Evolutionary conservation across 2,113 vertebrate species (phyloP).

Genomic region (Prionailurus bengalensis): DNA sequence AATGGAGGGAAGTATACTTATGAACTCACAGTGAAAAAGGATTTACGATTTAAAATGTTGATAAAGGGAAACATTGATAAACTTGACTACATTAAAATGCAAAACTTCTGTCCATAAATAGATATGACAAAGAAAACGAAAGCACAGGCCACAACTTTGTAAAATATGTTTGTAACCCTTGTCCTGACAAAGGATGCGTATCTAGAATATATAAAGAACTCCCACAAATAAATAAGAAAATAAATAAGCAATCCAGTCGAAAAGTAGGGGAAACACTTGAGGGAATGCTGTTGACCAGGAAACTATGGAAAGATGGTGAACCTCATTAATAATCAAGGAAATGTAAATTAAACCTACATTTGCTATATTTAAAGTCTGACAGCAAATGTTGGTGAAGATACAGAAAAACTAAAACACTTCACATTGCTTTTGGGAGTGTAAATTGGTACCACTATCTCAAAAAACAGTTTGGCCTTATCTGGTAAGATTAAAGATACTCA

Average conservation of each 20-base stretch:
- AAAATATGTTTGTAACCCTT: not conserved
- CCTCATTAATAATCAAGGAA: constrained; percentile 40
- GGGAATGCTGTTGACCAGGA: not conserved
- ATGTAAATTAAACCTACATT: constrained; percentile 32
- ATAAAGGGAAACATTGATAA: constrained; percentile 26
- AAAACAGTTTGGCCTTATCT: constrained; percentile 48
- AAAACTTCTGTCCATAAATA: constrained; percentile 46
- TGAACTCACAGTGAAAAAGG: constrained; percentile 33
- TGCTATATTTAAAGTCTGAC: constrained; percentile 9
- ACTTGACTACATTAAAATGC: constrained; percentile 40
- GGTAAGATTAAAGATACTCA: constrained; percentile 2
- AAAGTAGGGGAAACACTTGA: not conserved
- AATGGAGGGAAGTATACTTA: constrained; percentile 24
- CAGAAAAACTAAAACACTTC: not conserved
- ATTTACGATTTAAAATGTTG: constrained; percentile 49
- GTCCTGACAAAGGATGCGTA: not conserved
- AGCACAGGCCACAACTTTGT: constrained; percentile 7
- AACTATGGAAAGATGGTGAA: constrained; percentile 27
- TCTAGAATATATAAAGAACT: constrained; percentile 40
- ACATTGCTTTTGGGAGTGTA: not conserved
- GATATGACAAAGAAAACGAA: constrained; percentile 36
- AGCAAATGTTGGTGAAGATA: constrained; percentile 35
- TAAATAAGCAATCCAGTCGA: constrained; percentile 16
- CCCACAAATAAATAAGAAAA: constrained; percentile 43
- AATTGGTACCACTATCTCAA: not conserved